Evolutionary conservation across 2,113 vertebrate species (phyloP).

Genomic region (Alouatta palliata): DNA sequence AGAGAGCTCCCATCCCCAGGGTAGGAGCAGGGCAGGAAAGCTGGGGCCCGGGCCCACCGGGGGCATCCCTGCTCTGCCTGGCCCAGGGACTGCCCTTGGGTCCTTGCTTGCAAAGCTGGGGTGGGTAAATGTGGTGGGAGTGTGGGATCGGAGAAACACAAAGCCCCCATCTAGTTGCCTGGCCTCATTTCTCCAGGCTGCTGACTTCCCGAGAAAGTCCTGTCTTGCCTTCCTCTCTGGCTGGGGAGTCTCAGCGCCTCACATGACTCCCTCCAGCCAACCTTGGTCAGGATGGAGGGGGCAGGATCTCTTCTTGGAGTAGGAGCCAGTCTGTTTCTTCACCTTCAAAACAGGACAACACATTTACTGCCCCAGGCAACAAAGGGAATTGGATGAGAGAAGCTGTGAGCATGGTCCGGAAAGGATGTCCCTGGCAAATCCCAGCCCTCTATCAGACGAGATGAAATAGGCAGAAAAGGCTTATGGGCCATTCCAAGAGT

Average conservation of each 20-base stretch:
- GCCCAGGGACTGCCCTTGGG: neutral
- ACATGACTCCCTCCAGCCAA: fast-evolving
- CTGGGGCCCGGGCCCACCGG: too few relatives aligned
- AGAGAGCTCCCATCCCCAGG: neutral
- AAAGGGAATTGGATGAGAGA: too few relatives aligned
- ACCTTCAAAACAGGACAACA: constrained; percentile 36
- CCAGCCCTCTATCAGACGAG: neutral
- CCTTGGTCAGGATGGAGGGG: neutral
- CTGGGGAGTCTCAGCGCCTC: neutral
- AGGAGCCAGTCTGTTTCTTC: neutral
- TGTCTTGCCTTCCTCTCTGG: neutral
- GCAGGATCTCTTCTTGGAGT: neutral
- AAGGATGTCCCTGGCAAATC: neutral
- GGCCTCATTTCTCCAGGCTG: neutral
- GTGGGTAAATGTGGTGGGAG: neutral
- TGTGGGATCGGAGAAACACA: too few relatives aligned
- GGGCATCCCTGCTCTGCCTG: neutral
- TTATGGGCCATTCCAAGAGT: neutral
- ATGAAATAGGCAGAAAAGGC: neutral
- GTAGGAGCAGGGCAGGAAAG: neutral
- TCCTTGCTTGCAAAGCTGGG: neutral
- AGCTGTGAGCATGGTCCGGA: neutral
- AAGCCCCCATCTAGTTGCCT: neutral
- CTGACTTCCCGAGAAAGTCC: neutral
- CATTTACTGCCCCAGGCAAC: neutral